Conservation (phyloP, 2,797 vertebrate genomes). For the Acrossocheilus fasciatus region DNA sequence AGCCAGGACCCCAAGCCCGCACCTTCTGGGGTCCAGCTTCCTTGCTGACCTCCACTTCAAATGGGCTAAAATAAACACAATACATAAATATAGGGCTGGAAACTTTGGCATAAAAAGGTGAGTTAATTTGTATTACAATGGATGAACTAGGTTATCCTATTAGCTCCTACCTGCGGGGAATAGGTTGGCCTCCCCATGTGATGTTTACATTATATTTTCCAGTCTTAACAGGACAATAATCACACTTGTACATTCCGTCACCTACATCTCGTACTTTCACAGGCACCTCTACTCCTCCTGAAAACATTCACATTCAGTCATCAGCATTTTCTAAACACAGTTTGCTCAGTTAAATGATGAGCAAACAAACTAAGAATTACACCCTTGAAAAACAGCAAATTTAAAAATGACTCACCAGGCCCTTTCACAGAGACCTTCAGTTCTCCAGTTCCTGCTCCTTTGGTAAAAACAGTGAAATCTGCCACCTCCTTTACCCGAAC, state of each 20-base stretch:
- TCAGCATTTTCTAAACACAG: neutral
- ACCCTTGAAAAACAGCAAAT: slow-evolving; percentile 40
- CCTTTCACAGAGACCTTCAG: slow-evolving; percentile 91
- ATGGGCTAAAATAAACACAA: slow-evolving; percentile 79
- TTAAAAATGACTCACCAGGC: slow-evolving; percentile 84
- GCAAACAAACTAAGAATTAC: slow-evolving; percentile 46
- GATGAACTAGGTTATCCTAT: neutral
- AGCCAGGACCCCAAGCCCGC: slow-evolving; percentile 94
- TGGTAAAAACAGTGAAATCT: slow-evolving; percentile 95
- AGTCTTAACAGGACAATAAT: slow-evolving; percentile 86
- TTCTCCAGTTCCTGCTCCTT: slow-evolving; percentile 92
- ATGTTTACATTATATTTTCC: slow-evolving; percentile 93
- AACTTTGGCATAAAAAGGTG: slow-evolving; percentile 18
- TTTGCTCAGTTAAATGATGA: neutral
- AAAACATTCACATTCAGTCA: slow-evolving; percentile 24
- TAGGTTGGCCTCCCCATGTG: slow-evolving; percentile 91
- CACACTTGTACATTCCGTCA: slow-evolving; percentile 90
- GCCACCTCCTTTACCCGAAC: slow-evolving; percentile 92
- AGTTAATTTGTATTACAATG: slow-evolving; percentile 8
- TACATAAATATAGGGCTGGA: neutral
- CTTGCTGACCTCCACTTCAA: slow-evolving; percentile 88
- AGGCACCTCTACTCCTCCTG: slow-evolving; percentile 85
- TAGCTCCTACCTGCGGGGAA: slow-evolving; percentile 88
- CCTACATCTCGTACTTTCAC: slow-evolving; percentile 88
- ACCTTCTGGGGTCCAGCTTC: slow-evolving; percentile 92